Evolutionary conservation across 1,140 invertebrate species (phyloP), one percentile per base, ranked within the genome.

Genomic region (Thaumatotibia leucotreta): DNA sequence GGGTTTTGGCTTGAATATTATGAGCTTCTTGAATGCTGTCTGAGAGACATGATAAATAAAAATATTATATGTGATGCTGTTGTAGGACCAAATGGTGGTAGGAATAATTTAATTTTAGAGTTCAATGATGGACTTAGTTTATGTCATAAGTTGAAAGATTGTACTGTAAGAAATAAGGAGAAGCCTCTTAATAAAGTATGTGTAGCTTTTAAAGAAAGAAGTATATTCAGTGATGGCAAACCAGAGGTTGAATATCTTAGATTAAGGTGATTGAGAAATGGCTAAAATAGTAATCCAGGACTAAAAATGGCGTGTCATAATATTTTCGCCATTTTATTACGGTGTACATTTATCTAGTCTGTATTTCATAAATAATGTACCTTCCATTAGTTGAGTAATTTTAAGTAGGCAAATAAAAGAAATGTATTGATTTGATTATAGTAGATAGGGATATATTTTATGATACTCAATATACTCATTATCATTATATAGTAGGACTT

Each of bases 11-110:
- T 95, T 11, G 92, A 93, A 24, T 94, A 96, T 86, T 58, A 58
- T 58, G 23, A 58, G 9, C 24, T 58, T 3, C 52, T 95, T 22
- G 86, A 94, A 49, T 96, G 95, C 74, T 96, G 95, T 77, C 84
- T 95, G 5, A 77, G 86, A 24, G 92, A 93, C 72, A 83, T 92
- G 17, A 75, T 84, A 33, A 79, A 85, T n/a, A 89, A 84, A 24
- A 80, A 87, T 64, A 78, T 91, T 1, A 85, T 91, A 61, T 95
- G 94, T 87, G 94, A 95, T 76, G 93, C 92, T 75, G 74, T 93
- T 4, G 91, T 93, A 8, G 95, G 94, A 1, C 95, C 95, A 3
- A 94, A 94, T 76, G 94, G 94, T 2, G 94, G 92, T 1, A 92
- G 95, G 69, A 84, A 83, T 39, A 92, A 93, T 68, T 76, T 95